A percentile compares a stretch with the other conserved stretches of the same genome.
Evolutionary conservation across 2,797 vertebrate genomes (phyloP).

Genomic region (Coregonus ussuriensis): DNA sequence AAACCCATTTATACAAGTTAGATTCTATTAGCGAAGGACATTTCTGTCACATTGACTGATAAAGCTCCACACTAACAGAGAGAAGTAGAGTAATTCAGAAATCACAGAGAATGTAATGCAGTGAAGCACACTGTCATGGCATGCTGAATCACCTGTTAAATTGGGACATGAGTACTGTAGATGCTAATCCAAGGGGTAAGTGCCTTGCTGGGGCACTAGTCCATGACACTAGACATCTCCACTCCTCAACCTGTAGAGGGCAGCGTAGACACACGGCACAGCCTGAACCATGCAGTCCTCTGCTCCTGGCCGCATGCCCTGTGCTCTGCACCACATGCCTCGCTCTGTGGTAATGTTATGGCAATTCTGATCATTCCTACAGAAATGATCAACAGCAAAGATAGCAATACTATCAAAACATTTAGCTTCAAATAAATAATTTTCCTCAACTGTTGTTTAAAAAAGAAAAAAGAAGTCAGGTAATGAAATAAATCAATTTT

Average conservation of each 20-base stretch:
- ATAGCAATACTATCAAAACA: no score
- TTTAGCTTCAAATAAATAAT: no score
- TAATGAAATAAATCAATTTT: no score
- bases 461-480: no score
- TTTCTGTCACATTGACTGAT: not conserved
- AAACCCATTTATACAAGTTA: not conserved
- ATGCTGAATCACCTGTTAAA: not conserved
- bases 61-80: not conserved
- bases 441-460: no score
- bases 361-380: no score
- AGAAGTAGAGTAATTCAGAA: no score
- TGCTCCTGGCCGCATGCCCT: not conserved
- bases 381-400: no score
- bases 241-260: constrained; percentile 77
- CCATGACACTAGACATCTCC: constrained; percentile 14
- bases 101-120: not conserved
- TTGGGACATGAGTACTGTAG: not conserved
- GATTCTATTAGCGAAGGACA: not conserved
- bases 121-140: not conserved
- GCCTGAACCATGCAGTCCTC: constrained; percentile 38
- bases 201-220: not conserved
- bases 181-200: not conserved
- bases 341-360: no score
- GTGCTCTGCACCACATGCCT: no score
- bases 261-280: constrained; percentile 79